phyloP scores from a whole-genome alignment of 2,888 invertebrate genomes.

The Leptinotarsa rubiginosa region DNA sequence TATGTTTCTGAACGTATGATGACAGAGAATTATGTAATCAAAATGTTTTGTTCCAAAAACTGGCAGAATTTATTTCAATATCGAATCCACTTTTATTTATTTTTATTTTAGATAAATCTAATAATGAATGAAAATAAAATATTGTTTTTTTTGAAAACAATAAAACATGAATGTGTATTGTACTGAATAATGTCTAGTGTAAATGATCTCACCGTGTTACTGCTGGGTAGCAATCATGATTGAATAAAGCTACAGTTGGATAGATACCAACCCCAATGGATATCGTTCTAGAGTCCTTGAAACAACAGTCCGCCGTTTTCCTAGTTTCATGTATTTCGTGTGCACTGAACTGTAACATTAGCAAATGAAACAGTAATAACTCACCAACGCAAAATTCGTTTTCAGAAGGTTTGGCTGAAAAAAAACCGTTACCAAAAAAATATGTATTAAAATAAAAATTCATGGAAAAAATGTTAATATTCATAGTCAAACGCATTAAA shows the following conservation, averaged over 20 bases:
- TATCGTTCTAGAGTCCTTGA: slow-evolving; percentile 69
- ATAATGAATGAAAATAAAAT: too few species aligned
- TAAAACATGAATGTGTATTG: too few species aligned
- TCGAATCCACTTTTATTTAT: too few species aligned
- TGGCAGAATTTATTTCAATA: too few species aligned
- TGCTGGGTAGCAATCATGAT: slow-evolving; percentile 86
- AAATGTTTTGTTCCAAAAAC: too few species aligned
- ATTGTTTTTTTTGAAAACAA: too few species aligned
- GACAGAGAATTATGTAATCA: too few species aligned
- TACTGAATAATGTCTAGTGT: too few species aligned
- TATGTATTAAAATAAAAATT: background rate
- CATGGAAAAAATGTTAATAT: too few species aligned
- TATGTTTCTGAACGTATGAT: too few species aligned
- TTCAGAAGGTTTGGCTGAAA: slow-evolving; percentile 64
- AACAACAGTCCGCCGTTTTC: slow-evolving; percentile 66
- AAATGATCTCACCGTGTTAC: slow-evolving; percentile 72
- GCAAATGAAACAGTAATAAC: slow-evolving; percentile 77
- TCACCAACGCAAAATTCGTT: slow-evolving; percentile 74
- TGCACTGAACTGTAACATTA: slow-evolving; percentile 86
- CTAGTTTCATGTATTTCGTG: slow-evolving; percentile 84
- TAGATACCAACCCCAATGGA: slow-evolving; percentile 81
- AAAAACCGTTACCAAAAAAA: slow-evolving; percentile 7
- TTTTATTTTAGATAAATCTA: too few species aligned
- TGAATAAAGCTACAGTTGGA: slow-evolving; percentile 82
- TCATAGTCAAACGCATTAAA: too few species aligned